A percentile compares a stretch with the other conserved stretches of the same genome.
Evolutionary conservation across 2,797 vertebrate species (phyloP).

Genomic region (Scolopax rusticola): DNA sequence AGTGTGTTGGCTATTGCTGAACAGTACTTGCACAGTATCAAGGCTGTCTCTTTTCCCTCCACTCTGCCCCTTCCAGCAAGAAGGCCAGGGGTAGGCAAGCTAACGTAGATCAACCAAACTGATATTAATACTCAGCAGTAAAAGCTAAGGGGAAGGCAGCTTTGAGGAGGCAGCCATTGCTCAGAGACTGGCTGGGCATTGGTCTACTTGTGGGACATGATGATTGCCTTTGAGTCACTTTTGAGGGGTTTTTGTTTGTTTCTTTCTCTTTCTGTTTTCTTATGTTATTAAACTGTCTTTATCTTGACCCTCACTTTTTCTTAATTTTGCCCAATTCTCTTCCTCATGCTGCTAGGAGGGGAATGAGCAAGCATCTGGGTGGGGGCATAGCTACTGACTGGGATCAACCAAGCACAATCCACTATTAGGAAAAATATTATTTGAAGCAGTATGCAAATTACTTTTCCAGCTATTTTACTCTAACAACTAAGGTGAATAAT

Average conservation of each 20-base stretch:
- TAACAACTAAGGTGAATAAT: not conserved
- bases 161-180: rapidly evolving
- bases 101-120: not conserved
- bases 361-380: rapidly evolving
- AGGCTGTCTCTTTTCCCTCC: not conserved
- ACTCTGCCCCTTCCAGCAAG: rapidly evolving
- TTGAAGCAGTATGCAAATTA: not conserved
- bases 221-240: not conserved
- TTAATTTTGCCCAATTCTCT: not conserved
- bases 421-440: not conserved
- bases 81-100: not conserved
- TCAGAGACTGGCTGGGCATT: not conserved
- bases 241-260: rapidly evolving
- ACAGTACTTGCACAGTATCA: not conserved
- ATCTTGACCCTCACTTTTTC: not conserved
- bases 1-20: not conserved
- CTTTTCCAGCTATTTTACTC: not conserved
- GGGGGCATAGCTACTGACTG: not conserved
- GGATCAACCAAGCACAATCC: not conserved
- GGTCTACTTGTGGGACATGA: not conserved
- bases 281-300: not conserved
- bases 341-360: not conserved
- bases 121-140: not conserved
- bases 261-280: not conserved
- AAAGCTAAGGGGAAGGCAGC: not conserved